Conservation (phyloP, 2,797 vertebrate genomes). For the Neosilurus hyrtlii region DNA sequence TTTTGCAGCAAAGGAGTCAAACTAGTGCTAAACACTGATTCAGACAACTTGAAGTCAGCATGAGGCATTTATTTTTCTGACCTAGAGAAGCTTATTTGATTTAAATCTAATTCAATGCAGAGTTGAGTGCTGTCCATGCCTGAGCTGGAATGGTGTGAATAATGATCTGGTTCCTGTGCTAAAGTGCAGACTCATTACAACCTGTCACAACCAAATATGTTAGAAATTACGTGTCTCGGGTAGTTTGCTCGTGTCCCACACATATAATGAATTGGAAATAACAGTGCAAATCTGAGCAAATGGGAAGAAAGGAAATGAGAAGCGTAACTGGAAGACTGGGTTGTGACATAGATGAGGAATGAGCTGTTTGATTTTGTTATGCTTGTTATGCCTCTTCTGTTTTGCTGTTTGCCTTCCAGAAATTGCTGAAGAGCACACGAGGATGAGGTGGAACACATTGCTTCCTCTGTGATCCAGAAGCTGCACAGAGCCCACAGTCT, state of each 20-base stretch:
- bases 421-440: conserved; percentile 55
- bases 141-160: conserved; percentile 39
- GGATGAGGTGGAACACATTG: conserved; percentile 50
- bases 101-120: conserved; percentile 58
- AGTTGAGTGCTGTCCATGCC: conserved; percentile 40
- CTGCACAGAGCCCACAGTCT: conserved; percentile 22
- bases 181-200: conserved; percentile 32
- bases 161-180: conserved; percentile 46
- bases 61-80: conserved; percentile 53
- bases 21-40: conserved; percentile 53
- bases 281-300: conserved; percentile 16
- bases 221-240: conserved; percentile 46
- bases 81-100: conserved; percentile 58
- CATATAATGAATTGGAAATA: conserved; percentile 41
- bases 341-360: neutral
- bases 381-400: conserved; percentile 16
- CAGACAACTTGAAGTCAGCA: conserved; percentile 49
- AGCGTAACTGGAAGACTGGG: conserved; percentile 3
- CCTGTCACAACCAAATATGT: conserved; percentile 42
- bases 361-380: neutral
- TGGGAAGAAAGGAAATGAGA: neutral
- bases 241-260: conserved; percentile 29
- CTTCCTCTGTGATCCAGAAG: conserved; percentile 17
- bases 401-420: conserved; percentile 51
- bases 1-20: conserved; percentile 49